These are phyloP conservation scores for Thermophis baileyi DNA, from an alignment of 2,113 vertebrate genomes.

Conservation along the genomic window DNA sequence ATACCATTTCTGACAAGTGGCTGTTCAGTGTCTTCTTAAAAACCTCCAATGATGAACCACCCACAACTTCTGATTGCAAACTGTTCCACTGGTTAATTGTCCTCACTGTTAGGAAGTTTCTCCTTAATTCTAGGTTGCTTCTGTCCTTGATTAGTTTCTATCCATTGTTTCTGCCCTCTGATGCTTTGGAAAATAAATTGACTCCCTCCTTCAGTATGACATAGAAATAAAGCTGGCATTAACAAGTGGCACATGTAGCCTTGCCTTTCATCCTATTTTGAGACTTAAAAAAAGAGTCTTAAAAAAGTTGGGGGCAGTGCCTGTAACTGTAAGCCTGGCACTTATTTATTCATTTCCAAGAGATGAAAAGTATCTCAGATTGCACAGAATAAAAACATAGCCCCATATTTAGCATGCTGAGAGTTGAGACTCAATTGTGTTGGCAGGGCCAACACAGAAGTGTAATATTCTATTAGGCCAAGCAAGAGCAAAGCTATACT, in stretches of 20 bases:
- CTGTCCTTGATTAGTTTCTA: too few species aligned
- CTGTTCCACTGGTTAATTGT: too few species aligned
- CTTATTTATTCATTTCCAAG: background rate
- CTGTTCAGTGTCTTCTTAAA: too few species aligned
- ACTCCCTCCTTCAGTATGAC: too few species aligned
- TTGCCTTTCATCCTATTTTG: background rate
- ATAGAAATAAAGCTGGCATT: background rate
- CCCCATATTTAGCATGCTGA: background rate
- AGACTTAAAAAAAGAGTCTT: too few species aligned
- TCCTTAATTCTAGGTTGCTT: too few species aligned
- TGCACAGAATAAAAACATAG: background rate
- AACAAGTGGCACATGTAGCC: background rate
- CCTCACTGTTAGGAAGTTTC: too few species aligned
- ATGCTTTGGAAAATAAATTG: too few species aligned
- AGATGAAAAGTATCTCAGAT: background rate
- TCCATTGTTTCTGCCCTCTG: too few species aligned
- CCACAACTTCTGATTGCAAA: too few species aligned
- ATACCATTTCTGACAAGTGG: too few species aligned
- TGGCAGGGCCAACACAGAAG: background rate
- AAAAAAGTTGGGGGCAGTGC: background rate
- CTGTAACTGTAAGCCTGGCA: background rate
- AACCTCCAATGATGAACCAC: too few species aligned
- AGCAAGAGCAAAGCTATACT: background rate
- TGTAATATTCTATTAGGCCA: background rate
- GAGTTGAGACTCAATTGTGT: background rate